A percentile compares a stretch with the other conserved stretches of the same genome.
Evolutionary conservation across 1,140 invertebrate genomes (phyloP).

Genomic region (Pristionchus pacificus): DNA sequence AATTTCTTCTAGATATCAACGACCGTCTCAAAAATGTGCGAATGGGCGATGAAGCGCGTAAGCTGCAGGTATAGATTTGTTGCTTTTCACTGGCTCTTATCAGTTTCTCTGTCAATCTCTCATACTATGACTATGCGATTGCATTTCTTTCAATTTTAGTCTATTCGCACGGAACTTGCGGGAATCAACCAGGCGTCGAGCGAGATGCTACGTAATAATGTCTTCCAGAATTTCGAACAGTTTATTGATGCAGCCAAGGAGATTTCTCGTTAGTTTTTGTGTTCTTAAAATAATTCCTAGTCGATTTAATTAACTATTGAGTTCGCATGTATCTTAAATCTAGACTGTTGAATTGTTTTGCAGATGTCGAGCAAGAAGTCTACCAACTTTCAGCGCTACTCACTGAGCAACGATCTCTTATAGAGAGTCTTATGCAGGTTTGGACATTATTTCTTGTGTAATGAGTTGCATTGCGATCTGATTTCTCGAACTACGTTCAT

Average conservation of each 20-base stretch:
- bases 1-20: background rate
- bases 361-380: constrained; percentile 95
- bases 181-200: background rate
- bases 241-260: constrained; percentile 56
- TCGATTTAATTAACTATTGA: no score
- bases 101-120: no score
- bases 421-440: constrained; percentile 74
- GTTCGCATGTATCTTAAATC: no score
- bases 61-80: background rate
- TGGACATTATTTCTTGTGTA: constrained; percentile 32
- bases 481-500: background rate
- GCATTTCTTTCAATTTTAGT: background rate
- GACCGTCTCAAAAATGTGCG: background rate
- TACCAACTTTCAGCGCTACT: constrained; percentile 91
- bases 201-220: background rate
- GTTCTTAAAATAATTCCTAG: no score
- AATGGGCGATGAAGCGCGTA: background rate
- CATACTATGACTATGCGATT: no score
- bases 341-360: constrained; percentile 17
- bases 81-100: background rate
- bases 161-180: background rate
- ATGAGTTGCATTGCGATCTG: background rate
- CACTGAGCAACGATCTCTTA: constrained; percentile 82
- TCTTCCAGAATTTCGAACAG: constrained; percentile 48
- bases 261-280: constrained; percentile 46